phyloP scores from a whole-genome alignment of 2,113 vertebrate species.

The Cranoglanis bouderius region DNA sequence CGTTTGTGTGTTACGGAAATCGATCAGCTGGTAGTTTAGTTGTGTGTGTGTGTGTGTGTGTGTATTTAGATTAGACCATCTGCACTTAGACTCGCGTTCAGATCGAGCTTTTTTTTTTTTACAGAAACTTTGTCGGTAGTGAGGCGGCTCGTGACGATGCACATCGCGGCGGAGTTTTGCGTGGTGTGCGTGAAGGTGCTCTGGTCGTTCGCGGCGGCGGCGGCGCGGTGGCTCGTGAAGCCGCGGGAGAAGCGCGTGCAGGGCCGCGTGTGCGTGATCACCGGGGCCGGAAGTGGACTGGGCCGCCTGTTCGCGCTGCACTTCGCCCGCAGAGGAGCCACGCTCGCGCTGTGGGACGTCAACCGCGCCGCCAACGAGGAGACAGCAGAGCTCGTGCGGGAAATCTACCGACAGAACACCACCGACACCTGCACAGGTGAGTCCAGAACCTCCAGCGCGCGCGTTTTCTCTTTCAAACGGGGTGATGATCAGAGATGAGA shows the following conservation, averaged over 20 bases:
- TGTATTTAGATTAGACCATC: background rate
- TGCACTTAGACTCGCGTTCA: background rate
- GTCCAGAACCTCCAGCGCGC: background rate
- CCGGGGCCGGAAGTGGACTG: slow-evolving; percentile 83
- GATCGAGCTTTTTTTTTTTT: background rate
- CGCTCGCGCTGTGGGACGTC: slow-evolving; percentile 87
- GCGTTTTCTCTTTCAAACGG: too few species aligned
- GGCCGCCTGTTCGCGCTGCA: slow-evolving; percentile 83
- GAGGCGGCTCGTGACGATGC: slow-evolving; percentile 66
- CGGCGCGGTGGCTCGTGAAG: slow-evolving; percentile 80
- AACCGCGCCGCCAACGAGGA: slow-evolving; percentile 83
- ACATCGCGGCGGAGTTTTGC: slow-evolving; percentile 81
- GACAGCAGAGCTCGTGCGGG: slow-evolving; percentile 83
- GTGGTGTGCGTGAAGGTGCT: slow-evolving; percentile 82
- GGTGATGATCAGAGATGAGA: too few species aligned
- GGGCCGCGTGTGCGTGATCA: slow-evolving; percentile 86
- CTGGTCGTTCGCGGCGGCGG: slow-evolving; percentile 84
- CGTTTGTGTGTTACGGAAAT: background rate
- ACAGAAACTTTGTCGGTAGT: background rate
- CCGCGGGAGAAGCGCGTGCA: slow-evolving; percentile 85
- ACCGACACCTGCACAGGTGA: slow-evolving; percentile 50
- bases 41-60: background rate
- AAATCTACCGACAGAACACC: slow-evolving; percentile 77
- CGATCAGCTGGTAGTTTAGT: background rate
- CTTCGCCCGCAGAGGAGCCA: slow-evolving; percentile 82